Base-by-base conservation (phyloP, 2,113 vertebrate species). In the Tapirus terrestris region DNA sequence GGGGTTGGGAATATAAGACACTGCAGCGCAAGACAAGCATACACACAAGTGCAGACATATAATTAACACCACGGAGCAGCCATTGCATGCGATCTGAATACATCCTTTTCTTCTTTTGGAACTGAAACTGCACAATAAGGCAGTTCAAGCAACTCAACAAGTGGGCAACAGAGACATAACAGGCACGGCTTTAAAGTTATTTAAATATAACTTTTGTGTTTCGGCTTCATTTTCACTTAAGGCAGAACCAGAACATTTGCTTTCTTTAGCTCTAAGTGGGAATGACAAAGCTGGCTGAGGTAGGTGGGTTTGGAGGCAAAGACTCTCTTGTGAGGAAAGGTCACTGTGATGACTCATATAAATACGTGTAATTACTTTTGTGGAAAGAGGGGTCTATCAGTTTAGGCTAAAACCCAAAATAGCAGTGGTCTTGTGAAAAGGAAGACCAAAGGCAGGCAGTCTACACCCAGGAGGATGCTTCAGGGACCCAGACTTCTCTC, bases 91-190 rank as follows among this genome's bases (percentile, higher is more conserved):
- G 43, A 85, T 48, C 48, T 2, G 51, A 72, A 43, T 9, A 29
- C 25, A 27, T 5, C 39, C 39, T 25, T n/a, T 20, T 60, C 80
- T 33, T 43, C 77, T 51, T 45, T 61, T 4, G 29, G 51, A 63
- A 63, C 27, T 1, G n/a, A 20, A 48, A 27, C 51, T 29, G 12
- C n/a, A 0, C 16, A 17, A 11, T n/a, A 21, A 70, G 25, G 16
- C 51, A 3, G 9, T 23, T 39, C 5, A 23, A n/a, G 43, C 17
- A 39, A 43, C 61, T 39, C n/a, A n/a, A 10, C 12, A 17, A 67
- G 36, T 10, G 2, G 60, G 33, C 0, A 0, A 17, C 39, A 13
- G 77, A 84, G 27, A 17, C 10, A 0, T 39, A 43, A 21, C 4
- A 6, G 36, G 45, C 61, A 3, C 29, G 14, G 56, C 63, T 88